Evolutionary conservation across 2,113 vertebrate species (phyloP).

Genomic region (Passer domesticus): DNA sequence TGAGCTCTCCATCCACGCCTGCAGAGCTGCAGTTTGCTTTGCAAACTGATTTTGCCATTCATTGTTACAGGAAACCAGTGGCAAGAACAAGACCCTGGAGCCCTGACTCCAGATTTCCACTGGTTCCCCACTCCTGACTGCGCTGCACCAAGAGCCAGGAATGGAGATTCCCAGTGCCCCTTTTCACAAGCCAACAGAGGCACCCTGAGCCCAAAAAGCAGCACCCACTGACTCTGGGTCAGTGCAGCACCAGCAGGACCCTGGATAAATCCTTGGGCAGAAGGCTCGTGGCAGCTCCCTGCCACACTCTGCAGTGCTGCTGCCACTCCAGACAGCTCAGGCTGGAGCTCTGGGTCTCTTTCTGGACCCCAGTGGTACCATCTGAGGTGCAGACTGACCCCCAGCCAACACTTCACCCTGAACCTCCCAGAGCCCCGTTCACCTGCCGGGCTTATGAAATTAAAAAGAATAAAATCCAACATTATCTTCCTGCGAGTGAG

Average conservation of each 20-base stretch:
- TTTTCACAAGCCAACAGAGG: not conserved
- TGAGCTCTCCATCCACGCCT: not conserved
- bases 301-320: not conserved
- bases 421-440: not conserved
- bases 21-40: not conserved
- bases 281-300: not conserved
- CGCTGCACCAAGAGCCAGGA: not conserved
- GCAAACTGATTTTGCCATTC: not conserved
- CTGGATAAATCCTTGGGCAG: not conserved
- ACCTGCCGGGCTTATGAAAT: not conserved
- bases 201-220: not conserved
- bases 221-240: not conserved
- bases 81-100: not conserved
- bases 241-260: no score
- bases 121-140: not conserved
- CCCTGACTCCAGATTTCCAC: not conserved
- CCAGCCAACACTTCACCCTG: not conserved
- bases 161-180: not conserved
- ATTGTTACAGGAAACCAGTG: not conserved
- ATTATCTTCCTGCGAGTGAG: not conserved
- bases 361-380: not conserved
- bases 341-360: not conserved
- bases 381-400: not conserved
- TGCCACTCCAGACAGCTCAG: not conserved
- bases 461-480: not conserved